These are phyloP conservation scores for Tursiops truncatus DNA, from an alignment of 2,113 vertebrate species.

Conservation along the genomic window DNA sequence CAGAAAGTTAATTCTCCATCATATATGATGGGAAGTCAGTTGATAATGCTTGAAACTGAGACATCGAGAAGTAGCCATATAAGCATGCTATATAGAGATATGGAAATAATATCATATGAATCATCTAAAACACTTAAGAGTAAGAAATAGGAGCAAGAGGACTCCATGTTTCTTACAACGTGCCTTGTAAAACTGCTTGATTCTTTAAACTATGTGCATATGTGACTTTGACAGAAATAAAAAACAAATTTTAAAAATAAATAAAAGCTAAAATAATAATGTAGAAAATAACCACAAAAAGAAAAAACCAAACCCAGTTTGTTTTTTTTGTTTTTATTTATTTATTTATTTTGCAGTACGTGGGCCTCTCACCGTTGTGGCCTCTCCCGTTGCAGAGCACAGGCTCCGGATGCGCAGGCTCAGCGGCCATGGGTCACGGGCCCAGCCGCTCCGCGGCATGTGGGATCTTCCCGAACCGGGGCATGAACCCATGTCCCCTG, in stretches of 20 bases:
- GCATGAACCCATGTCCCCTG: too few relatives aligned
- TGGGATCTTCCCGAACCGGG: too few relatives aligned
- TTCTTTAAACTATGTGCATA: not conserved
- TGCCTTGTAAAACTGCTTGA: not conserved
- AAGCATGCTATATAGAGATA: not conserved
- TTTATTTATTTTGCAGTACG: too few relatives aligned
- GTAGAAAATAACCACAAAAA: not conserved
- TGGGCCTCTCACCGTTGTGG: too few relatives aligned
- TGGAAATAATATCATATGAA: constrained; percentile 6
- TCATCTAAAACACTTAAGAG: not conserved
- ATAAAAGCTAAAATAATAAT: constrained; percentile 38
- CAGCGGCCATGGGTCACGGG: too few relatives aligned
- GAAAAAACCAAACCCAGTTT: not conserved
- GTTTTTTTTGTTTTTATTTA: too few relatives aligned
- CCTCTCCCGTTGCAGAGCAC: too few relatives aligned
- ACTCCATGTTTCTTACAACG: not conserved
- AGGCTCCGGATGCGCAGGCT: too few relatives aligned
- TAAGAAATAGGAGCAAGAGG: not conserved
- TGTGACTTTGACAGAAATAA: not conserved
- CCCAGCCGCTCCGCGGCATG: too few relatives aligned
- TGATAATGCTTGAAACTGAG: not conserved
- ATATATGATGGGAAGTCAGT: not conserved
- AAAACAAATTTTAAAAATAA: constrained; percentile 24
- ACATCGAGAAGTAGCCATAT: not conserved
- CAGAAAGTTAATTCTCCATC: not conserved